These are phyloP conservation scores for Malurus splendens DNA, from an alignment of 2,797 vertebrate species.

Conservation along the genomic window DNA sequence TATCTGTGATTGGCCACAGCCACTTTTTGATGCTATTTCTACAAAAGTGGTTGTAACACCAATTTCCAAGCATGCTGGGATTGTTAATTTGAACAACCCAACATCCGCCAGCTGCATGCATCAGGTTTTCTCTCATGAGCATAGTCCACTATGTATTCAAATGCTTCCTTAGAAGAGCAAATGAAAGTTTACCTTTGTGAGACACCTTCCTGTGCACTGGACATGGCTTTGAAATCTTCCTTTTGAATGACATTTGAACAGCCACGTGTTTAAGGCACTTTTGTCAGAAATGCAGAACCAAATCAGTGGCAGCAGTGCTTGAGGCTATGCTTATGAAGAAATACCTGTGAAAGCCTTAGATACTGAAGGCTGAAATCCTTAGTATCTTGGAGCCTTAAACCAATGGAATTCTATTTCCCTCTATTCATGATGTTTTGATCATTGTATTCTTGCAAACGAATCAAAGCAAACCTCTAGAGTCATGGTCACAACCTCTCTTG, in stretches of 20 bases:
- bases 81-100: slow-evolving; percentile 82
- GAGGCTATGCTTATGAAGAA: slow-evolving; percentile 88
- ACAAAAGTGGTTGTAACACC: slow-evolving; percentile 80
- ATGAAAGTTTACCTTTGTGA: slow-evolving; percentile 1
- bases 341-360: slow-evolving; percentile 84
- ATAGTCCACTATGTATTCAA: slow-evolving; percentile 72
- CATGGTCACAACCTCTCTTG: slow-evolving; percentile 77
- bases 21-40: slow-evolving; percentile 73
- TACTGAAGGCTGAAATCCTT: slow-evolving; percentile 86
- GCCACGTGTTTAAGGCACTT: background rate
- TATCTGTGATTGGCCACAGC: slow-evolving; percentile 83
- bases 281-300: slow-evolving; percentile 27
- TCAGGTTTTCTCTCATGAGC: slow-evolving; percentile 85
- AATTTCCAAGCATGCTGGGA: slow-evolving; percentile 84
- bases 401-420: slow-evolving; percentile 78
- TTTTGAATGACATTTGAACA: slow-evolving; percentile 24
- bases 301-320: slow-evolving; percentile 52
- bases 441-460: slow-evolving; percentile 77
- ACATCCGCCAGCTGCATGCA: slow-evolving; percentile 87
- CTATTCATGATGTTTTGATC: slow-evolving; percentile 82
- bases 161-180: slow-evolving; percentile 50
- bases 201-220: background rate
- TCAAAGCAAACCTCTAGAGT: slow-evolving; percentile 74
- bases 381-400: slow-evolving; percentile 87
- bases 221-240: slow-evolving; percentile 18